Percentiles rank a stretch among this genome's conserved stretches.
phyloP scores from a whole-genome alignment of 1,140 invertebrate genomes.

The Procambarus clarkii region DNA sequence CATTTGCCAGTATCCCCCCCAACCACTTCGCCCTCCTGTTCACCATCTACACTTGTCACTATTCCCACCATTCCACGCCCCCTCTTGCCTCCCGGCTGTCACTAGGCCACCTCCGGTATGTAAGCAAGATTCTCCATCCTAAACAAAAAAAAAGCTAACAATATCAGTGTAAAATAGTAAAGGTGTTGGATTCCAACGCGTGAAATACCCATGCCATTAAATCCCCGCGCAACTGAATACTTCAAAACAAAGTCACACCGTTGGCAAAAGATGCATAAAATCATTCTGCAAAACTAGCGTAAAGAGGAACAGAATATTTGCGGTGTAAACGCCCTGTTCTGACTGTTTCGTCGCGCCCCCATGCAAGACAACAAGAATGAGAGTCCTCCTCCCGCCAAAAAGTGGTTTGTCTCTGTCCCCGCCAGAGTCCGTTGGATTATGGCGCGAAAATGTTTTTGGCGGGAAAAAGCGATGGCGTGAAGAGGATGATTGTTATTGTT shows the following conservation, averaged over 20 bases:
- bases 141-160: too few relatives aligned
- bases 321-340: not conserved
- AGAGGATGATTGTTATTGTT: slow-evolving; percentile 56
- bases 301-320: not conserved
- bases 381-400: slow-evolving; percentile 48
- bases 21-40: too few relatives aligned
- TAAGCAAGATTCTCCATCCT: too few relatives aligned
- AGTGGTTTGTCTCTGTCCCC: slow-evolving; percentile 60
- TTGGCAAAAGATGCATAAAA: too few relatives aligned
- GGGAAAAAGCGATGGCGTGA: slow-evolving; percentile 42
- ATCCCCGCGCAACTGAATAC: too few relatives aligned
- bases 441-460: slow-evolving; percentile 43
- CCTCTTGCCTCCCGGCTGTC: not conserved
- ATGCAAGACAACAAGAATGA: slow-evolving; percentile 43
- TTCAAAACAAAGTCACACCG: too few relatives aligned
- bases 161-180: too few relatives aligned
- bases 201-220: too few relatives aligned
- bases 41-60: not conserved
- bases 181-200: too few relatives aligned
- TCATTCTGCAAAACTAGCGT: too few relatives aligned
- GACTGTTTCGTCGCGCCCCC: not conserved
- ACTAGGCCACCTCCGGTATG: not conserved
- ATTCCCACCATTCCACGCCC: not conserved
- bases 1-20: too few relatives aligned
- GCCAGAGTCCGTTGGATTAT: slow-evolving; percentile 56